Percentiles rank a stretch among this genome's conserved stretches.
phyloP scores from a whole-genome alignment of 2,888 invertebrate species.

The Helleia helle region DNA sequence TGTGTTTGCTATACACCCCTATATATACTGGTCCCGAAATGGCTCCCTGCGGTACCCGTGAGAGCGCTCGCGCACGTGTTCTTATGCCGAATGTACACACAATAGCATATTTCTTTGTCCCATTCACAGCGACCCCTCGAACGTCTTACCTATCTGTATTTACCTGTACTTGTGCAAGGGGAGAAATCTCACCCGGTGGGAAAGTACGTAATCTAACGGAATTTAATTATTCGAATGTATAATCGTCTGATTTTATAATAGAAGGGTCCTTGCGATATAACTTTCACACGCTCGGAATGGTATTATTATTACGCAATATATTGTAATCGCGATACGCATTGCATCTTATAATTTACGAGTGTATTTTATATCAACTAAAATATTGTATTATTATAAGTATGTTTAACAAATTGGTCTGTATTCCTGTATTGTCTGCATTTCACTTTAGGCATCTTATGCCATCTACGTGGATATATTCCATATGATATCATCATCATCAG shows the following conservation, averaged over 20 bases:
- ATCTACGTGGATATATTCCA: too few species aligned
- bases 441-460: too few species aligned
- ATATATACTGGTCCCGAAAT: slow-evolving; percentile 52
- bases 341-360: too few species aligned
- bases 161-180: slow-evolving; percentile 59
- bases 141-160: slow-evolving; percentile 63
- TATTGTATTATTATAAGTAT: too few species aligned
- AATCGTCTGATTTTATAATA: slow-evolving; percentile 45
- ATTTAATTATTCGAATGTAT: slow-evolving; percentile 53
- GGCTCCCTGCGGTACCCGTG: slow-evolving; percentile 53
- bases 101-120: slow-evolving; percentile 58
- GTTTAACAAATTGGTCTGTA: too few species aligned
- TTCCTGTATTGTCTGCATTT: too few species aligned
- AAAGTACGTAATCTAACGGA: slow-evolving; percentile 56
- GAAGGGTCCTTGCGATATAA: slow-evolving; percentile 50
- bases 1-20: slow-evolving; percentile 33
- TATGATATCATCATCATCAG: too few species aligned
- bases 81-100: slow-evolving; percentile 63
- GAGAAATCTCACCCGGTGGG: slow-evolving; percentile 65
- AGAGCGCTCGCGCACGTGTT: slow-evolving; percentile 60
- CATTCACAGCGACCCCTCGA: slow-evolving; percentile 61
- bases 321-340: not conserved
- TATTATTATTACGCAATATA: slow-evolving; percentile 33
- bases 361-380: too few species aligned
- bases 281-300: slow-evolving; percentile 54